Base-by-base conservation (phyloP, 2,888 invertebrate species). In the Oasisia sp. region DNA sequence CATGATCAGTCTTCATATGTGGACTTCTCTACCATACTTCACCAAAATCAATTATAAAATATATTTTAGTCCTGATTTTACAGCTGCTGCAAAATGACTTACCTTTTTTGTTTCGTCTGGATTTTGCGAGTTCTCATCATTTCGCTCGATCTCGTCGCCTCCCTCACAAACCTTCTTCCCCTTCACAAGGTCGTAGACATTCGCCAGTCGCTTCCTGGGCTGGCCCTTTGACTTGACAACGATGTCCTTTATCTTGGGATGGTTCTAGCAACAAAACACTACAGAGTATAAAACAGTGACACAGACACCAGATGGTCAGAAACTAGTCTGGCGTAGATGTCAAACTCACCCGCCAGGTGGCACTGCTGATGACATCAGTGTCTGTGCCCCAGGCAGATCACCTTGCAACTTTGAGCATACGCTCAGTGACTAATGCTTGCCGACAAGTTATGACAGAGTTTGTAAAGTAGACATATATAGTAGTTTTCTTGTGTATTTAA, bases 81-180 rank as follows among this genome's bases (percentile, higher is more conserved):
- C 38, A 38, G 38, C 38, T 38, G 38, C 38, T 27, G 7, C 74
- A 32, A 58, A 27, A 45, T 32, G 12, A 74, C 92, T 50, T 91
- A 95, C 97, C 96, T 97, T 97, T 94, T 97, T 97, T 93, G 94
- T 94, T 90, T 95, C 95, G 32, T 93, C 95, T n/a, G 94, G 94
- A 38, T 92, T 94, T 19, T 94, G 94, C 27, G 94, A 93, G 14
- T 94, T 94, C 92, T 93, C 93, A 38, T 93, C 93, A 9, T 56
- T 91, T 92, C 94, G 90, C 92, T 99, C 99, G 98, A 99, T 98
- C 96, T 99, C 99, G 8, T 99, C 99, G 93, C 99, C 99, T 93
- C 99, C 99, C 96, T 99, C 99, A 96, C 99, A 99, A 95, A 99
- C 98, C 94, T 98, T 98, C 97, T 99, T 99, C 11, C 98, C 98